These are phyloP conservation scores for Piaya cayana DNA, from an alignment of 2,113 vertebrate species.

Conservation along the genomic window DNA sequence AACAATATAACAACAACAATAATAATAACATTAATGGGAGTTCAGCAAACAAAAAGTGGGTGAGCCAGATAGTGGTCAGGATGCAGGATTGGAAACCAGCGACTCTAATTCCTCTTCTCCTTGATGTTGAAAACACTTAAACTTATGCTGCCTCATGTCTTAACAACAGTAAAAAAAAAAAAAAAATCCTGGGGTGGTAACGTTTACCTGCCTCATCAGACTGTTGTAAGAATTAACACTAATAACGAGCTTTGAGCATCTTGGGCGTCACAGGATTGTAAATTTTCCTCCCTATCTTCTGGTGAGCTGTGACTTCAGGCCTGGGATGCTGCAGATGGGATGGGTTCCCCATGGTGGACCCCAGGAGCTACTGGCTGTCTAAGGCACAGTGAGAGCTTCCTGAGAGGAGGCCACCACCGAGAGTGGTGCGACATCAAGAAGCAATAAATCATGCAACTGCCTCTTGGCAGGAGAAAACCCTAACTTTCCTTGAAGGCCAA, in stretches of 20 bases:
- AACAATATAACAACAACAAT: neutral
- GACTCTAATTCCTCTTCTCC: neutral
- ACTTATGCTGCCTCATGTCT: neutral
- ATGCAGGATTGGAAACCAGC: neutral
- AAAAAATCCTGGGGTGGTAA: neutral
- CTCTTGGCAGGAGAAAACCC: neutral
- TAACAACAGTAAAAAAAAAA: neutral
- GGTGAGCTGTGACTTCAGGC: neutral
- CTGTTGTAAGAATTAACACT: neutral
- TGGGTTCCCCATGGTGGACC: neutral
- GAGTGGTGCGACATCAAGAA: neutral
- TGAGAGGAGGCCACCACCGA: neutral
- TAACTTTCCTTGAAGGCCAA: neutral
- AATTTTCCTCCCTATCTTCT: neutral
- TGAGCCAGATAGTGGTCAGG: neutral
- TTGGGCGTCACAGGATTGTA: neutral
- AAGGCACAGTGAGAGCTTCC: neutral
- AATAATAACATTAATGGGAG: neutral
- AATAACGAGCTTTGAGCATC: neutral
- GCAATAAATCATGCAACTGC: neutral
- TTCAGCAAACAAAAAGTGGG: neutral
- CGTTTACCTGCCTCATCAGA: neutral
- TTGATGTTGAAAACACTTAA: neutral
- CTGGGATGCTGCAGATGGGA: rapidly evolving
- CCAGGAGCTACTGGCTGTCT: neutral